These are phyloP conservation scores for Pristionchus mayeri DNA, from an alignment of 2,888 invertebrate genomes.

Conservation along the genomic window DNA sequence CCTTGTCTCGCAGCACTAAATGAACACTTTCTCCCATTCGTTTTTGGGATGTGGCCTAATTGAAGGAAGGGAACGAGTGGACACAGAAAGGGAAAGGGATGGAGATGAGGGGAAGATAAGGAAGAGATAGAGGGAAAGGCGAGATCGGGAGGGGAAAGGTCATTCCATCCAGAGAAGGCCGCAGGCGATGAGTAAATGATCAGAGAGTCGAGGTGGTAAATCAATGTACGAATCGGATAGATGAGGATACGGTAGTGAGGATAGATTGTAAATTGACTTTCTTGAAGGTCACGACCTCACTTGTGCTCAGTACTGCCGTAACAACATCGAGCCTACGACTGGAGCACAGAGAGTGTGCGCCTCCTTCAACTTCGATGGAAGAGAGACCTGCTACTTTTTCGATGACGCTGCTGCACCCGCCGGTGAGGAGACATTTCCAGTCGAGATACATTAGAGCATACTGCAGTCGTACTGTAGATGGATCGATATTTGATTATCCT, in stretches of 20 bases:
- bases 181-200: neutral
- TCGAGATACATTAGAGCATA: neutral
- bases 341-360: slow-evolving; percentile 76
- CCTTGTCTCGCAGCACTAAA: slow-evolving; percentile 30
- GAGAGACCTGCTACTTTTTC: slow-evolving; percentile 77
- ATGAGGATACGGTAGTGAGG: neutral
- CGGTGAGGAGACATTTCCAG: slow-evolving; percentile 48
- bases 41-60: slow-evolving; percentile 38
- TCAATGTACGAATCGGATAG: neutral
- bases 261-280: neutral
- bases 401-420: slow-evolving; percentile 76
- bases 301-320: slow-evolving; percentile 76
- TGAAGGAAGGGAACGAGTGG: slow-evolving; percentile 44
- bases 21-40: slow-evolving; percentile 27
- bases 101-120: slow-evolving; percentile 11
- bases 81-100: slow-evolving; percentile 14
- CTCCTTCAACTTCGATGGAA: slow-evolving; percentile 76
- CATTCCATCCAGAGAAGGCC: neutral
- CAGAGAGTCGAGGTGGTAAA: neutral
- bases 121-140: neutral
- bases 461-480: neutral
- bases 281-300: slow-evolving; percentile 73
- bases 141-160: neutral
- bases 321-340: slow-evolving; percentile 76
- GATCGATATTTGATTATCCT: neutral